Evolutionary conservation across 2,888 invertebrate genomes (phyloP).

Genomic region (Oxyteleia sp.): DNA sequence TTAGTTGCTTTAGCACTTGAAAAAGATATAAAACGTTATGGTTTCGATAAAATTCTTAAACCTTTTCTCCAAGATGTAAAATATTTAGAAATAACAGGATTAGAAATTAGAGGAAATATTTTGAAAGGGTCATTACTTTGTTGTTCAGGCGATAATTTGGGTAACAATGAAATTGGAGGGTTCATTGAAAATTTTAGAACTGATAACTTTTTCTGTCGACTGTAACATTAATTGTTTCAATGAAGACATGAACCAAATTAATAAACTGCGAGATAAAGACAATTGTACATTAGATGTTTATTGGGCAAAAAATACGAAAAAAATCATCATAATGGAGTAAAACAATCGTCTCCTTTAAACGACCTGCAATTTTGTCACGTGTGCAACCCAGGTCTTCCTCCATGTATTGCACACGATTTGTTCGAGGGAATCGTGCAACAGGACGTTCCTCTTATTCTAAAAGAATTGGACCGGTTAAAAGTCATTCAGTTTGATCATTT

Average conservation of each 20-base stretch:
- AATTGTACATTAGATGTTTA: slow-evolving; percentile 19
- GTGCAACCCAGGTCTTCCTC: slow-evolving; percentile 12
- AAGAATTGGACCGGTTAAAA: slow-evolving; percentile 59
- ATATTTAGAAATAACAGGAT: slow-evolving; percentile 55
- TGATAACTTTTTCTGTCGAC: slow-evolving; percentile 8
- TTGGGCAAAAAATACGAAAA: slow-evolving; percentile 12
- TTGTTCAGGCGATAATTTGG: slow-evolving; percentile 2
- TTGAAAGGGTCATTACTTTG: slow-evolving; percentile 5
- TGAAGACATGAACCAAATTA: slow-evolving; percentile 8
- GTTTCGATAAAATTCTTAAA: slow-evolving; percentile 58
- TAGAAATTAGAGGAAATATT: slow-evolving; percentile 4
- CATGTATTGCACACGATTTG: slow-evolving; percentile 79
- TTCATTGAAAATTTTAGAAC: slow-evolving; percentile 73
- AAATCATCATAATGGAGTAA: slow-evolving; percentile 14
- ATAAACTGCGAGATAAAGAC: slow-evolving; percentile 24
- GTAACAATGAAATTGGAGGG: slow-evolving; percentile 36
- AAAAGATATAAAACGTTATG: slow-evolving; percentile 48
- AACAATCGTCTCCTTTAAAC: slow-evolving; percentile 10
- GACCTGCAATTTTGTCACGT: slow-evolving; percentile 5
- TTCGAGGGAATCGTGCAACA: slow-evolving; percentile 76
- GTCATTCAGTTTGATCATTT: too few relatives aligned
- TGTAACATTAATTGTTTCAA: slow-evolving; percentile 40
- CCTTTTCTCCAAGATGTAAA: slow-evolving; percentile 50
- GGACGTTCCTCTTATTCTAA: slow-evolving; percentile 72
- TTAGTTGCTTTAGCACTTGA: slow-evolving; percentile 34